Evolutionary conservation across 1,140 invertebrate genomes (phyloP).

Genomic region (Coboldia fuscipes): DNA sequence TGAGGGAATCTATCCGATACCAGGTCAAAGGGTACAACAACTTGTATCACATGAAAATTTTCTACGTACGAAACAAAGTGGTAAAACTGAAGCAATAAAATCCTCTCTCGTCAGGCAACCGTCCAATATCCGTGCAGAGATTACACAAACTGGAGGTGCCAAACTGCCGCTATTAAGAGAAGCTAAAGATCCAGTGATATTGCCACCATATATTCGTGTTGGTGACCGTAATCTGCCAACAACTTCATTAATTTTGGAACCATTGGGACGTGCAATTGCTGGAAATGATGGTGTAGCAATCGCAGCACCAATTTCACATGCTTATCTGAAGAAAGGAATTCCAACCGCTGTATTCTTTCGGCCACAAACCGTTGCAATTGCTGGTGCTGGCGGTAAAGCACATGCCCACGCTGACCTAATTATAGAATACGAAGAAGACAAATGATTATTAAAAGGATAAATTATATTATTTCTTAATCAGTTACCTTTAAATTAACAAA

Average conservation of each 20-base stretch:
- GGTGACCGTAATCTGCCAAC: constrained; percentile 9
- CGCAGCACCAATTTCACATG: constrained; percentile 37
- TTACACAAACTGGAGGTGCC: no score
- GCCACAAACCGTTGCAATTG: constrained; percentile 41
- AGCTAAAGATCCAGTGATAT: neutral
- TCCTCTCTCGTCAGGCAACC: no score
- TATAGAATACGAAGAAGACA: constrained; percentile 19
- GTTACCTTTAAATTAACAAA: no score
- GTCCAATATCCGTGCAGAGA: no score
- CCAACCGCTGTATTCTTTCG: constrained; percentile 32
- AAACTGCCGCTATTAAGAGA: no score
- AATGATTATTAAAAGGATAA: neutral
- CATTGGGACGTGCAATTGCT: constrained; percentile 34
- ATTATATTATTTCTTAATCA: no score
- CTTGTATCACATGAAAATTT: no score
- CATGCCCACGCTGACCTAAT: constrained; percentile 39
- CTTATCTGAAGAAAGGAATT: constrained; percentile 25
- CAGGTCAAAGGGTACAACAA: no score
- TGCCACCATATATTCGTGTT: constrained; percentile 10
- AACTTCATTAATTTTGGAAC: constrained; percentile 32
- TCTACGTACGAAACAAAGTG: no score
- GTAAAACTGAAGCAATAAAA: no score
- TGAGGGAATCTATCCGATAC: no score
- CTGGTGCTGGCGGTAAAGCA: constrained; percentile 42
- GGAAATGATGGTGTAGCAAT: constrained; percentile 39